Percentiles rank a stretch among this genome's conserved stretches.
phyloP scores from a whole-genome alignment of 2,888 invertebrate genomes.

The Polyommatus iphigenia region DNA sequence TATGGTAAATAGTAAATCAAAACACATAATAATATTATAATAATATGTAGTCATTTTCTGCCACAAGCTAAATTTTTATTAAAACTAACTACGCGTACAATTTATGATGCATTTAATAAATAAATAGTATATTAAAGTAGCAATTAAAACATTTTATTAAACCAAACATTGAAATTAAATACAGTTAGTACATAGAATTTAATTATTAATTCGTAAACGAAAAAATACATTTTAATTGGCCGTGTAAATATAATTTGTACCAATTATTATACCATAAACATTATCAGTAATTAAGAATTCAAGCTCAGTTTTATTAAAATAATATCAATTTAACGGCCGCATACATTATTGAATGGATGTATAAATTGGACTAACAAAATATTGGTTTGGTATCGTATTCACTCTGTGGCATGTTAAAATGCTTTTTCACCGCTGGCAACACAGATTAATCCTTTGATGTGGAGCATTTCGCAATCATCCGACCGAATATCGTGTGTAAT shows the following conservation, averaged over 20 bases:
- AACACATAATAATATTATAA: no score
- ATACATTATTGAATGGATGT: neutral
- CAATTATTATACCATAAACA: slow-evolving; percentile 13
- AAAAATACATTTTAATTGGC: slow-evolving; percentile 11
- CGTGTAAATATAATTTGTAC: neutral
- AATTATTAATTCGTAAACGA: neutral
- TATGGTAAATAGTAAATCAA: neutral
- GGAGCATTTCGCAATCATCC: slow-evolving; percentile 32
- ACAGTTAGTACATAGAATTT: neutral
- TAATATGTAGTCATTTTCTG: no score
- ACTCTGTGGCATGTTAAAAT: slow-evolving; percentile 31
- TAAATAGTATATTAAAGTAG: neutral
- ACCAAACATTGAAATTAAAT: neutral
- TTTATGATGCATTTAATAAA: neutral
- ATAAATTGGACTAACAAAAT: slow-evolving; percentile 29
- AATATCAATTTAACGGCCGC: slow-evolving; percentile 13
- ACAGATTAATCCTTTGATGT: slow-evolving; percentile 37
- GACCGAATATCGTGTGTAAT: slow-evolving; percentile 23
- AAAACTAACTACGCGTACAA: no score
- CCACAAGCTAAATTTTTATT: no score
- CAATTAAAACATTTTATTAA: neutral
- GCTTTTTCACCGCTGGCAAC: slow-evolving; percentile 33
- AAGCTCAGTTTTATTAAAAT: slow-evolving; percentile 20
- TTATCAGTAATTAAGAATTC: slow-evolving; percentile 21
- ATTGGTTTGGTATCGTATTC: slow-evolving; percentile 30